These are phyloP conservation scores for Microplitis manilae DNA, from an alignment of 2,888 invertebrate species.

Conservation along the genomic window DNA sequence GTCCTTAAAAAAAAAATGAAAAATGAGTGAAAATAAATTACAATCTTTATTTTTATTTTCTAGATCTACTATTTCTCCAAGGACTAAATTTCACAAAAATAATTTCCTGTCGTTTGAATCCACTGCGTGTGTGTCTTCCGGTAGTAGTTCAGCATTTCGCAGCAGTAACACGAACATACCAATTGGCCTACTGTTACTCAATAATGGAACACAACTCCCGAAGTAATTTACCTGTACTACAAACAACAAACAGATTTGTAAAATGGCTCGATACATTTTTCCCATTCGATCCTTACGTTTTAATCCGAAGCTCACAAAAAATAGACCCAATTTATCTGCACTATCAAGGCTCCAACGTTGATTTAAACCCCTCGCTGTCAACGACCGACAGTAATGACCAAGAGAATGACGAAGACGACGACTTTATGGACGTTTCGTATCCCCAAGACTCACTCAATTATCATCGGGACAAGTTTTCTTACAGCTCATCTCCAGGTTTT, in stretches of 20 bases:
- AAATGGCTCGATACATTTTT: constrained; percentile 81
- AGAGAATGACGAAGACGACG: constrained; percentile 54
- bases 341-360: constrained; percentile 66
- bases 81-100: constrained; percentile 88
- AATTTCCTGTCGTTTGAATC: constrained; percentile 90
- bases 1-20: constrained; percentile 56
- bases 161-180: constrained; percentile 85
- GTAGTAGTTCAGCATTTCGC: constrained; percentile 87
- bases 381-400: constrained; percentile 26
- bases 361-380: constrained; percentile 23
- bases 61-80: constrained; percentile 86
- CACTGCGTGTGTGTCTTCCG: constrained; percentile 85
- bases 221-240: constrained; percentile 75
- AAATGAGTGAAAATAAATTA: no score
- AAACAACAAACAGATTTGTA: constrained; percentile 71
- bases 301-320: constrained; percentile 75
- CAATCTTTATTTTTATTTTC: constrained; percentile 57
- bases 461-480: constrained; percentile 52
- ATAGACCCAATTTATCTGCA: constrained; percentile 73
- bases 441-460: constrained; percentile 41
- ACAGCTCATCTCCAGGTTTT: constrained; percentile 53
- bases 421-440: constrained; percentile 53
- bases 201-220: constrained; percentile 89
- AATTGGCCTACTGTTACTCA: constrained; percentile 93
- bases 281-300: constrained; percentile 91